Base-by-base conservation (phyloP, 2,888 invertebrate genomes). In the Cyclophora punctaria region DNA sequence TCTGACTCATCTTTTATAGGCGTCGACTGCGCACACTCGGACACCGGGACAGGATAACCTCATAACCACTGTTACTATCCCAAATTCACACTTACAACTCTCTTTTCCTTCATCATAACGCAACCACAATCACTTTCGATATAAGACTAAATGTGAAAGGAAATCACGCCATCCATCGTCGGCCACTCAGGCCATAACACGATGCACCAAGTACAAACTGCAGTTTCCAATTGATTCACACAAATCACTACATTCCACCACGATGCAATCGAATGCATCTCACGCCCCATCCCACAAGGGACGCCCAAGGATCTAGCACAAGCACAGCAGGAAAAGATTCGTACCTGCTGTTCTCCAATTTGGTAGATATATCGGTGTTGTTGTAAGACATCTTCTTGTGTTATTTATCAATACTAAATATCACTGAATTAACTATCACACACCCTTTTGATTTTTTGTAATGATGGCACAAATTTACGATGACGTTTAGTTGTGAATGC, bases 291-390 rank as follows among this genome's bases (percentile, higher is more conserved):
- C 47, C 60, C 58, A 63, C 60, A 62, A 68, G 65, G 69, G 67
- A 66, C 68, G 66, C 63, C 63, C 62, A 66, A 58, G 62, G 62
- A 63, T 59, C 63, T 67, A 68, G 20, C 20, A 66, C 60, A 58
- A 60, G 59, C 64, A 63, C 59, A 52, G 50, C 53, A 53, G 55
- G 58, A 69, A 67, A 71, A 68, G 60, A 58, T 72, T 60, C 79
- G 65, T 85, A 89, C 89, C 89, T 89, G 89, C 89, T 89, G 70
- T 81, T 89, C 73, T 89, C 89, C 86, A 89, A 75, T 69, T 82
- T 88, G 48, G 79, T 77, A 48, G 88, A 87, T 65, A 88, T 80
- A 59, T 88, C 87, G 57, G 84, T 86, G 76, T 87, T 86, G 76
- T 87, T 85, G 81, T 85, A 87, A 80, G 87, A 79, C 87, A 87